phyloP scores from a whole-genome alignment of 1,140 invertebrate species.

The Ceratoteleas bidentatus region DNA sequence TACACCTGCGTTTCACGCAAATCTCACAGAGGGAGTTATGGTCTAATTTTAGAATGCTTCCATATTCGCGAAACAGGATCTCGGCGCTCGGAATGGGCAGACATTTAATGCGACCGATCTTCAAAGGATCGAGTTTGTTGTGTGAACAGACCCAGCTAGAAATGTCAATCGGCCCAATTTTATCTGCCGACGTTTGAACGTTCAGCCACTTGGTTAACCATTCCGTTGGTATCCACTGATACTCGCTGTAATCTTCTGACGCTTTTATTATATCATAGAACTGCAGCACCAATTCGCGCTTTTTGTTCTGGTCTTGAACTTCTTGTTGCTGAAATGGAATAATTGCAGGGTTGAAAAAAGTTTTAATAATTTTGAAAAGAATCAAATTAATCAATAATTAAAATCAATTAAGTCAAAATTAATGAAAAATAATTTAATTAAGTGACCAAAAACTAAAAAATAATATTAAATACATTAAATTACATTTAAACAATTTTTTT shows the following conservation, averaged over 20 bases:
- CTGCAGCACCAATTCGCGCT: conserved; percentile 76
- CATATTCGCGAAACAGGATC: conserved; percentile 79
- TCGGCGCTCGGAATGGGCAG: conserved; percentile 76
- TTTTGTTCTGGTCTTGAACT: conserved; percentile 79
- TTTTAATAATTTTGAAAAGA: neutral
- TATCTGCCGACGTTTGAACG: conserved; percentile 75
- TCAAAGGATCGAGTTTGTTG: conserved; percentile 77
- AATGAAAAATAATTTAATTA: too few species aligned
- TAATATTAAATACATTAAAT: too few species aligned
- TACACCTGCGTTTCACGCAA: conserved; percentile 82
- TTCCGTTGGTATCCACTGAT: conserved; percentile 81
- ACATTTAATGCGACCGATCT: conserved; percentile 77
- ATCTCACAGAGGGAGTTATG: conserved; percentile 77
- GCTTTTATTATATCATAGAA: conserved; percentile 73
- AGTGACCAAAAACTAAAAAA: too few species aligned
- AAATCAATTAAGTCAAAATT: neutral
- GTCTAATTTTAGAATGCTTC: conserved; percentile 79
- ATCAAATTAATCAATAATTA: conserved; percentile 3
- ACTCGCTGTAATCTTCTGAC: conserved; percentile 66
- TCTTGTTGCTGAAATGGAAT: conserved; percentile 78
- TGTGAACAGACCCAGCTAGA: conserved; percentile 81
- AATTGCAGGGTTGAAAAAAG: neutral
- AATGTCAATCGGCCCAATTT: conserved; percentile 80
- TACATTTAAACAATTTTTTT: too few species aligned
- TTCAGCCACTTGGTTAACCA: conserved; percentile 81